Evolutionary conservation across 2,888 invertebrate genomes (phyloP), one percentile per base, ranked within the genome.

Genomic region (Cabera pusaria): DNA sequence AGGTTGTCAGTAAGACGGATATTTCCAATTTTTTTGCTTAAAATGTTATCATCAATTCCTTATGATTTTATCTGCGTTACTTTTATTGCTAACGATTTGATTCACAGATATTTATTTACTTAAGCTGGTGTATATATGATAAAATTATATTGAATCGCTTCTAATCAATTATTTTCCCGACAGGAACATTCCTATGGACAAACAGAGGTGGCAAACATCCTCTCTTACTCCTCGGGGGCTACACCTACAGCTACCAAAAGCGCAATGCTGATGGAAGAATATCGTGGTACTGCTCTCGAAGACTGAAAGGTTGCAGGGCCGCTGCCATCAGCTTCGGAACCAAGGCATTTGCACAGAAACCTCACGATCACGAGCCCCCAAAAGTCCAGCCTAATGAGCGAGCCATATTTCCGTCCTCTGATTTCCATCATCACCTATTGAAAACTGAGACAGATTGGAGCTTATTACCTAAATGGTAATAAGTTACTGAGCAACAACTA

Each of bases 201-300:
- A 83, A 79, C 43, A 63, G 84, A 38, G 87, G 83, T 0, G 85
- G 82, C 0, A 87, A 80, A 33, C 87, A 88, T 49, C 87, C 87
- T 0, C 64, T 86, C 0, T 74, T 88, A 0, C 66, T 84, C 4
- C 64, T 84, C 9, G 48, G 59, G 3, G 82, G 81, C 2, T 87
- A 77, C 56, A 86, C 86, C 0, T 88, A 80, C 64, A 87, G 85
- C 45, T 86, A 75, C 40, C 87, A 88, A 58, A 86, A 87, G 51
- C 68, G 70, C 42, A 86, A 87, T 45, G 87, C 79, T 4, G 74
- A 85, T 45, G 87, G 86, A 1, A 65, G 84, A 22, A 60, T 84
- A 43, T 80, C 82, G 10, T 89, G 88, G 88, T 87, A 87, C 54
- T 88, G 88, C 44, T 88, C 88, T 0, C 58, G 83, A 44, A 72